Evolutionary conservation across 37 sponge, comb jelly and placozoan genomes (phyloP).

Genomic region (Oopsacas minuta): DNA sequence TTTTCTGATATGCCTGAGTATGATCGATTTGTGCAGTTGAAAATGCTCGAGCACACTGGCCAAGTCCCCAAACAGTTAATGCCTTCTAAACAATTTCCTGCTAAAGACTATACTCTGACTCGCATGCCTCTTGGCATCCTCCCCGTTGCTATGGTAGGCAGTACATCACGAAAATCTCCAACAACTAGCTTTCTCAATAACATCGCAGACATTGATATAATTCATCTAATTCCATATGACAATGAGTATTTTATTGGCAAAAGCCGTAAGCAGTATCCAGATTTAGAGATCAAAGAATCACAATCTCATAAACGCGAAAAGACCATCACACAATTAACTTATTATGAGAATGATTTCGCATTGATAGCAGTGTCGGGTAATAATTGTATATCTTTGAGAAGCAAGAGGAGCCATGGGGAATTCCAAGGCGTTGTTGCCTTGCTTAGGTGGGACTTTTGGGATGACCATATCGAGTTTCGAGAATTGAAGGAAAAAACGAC

Average conservation of each 20-base stretch:
- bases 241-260: not conserved
- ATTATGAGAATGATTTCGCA: not conserved
- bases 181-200: not conserved
- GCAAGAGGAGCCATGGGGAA: not conserved
- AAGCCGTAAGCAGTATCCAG: not conserved
- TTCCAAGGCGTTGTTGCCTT: not conserved
- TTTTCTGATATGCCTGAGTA: not conserved
- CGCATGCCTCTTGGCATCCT: not conserved
- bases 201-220: not conserved
- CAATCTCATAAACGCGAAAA: not conserved
- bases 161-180: not conserved
- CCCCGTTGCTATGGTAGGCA: not conserved
- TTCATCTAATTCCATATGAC: not conserved
- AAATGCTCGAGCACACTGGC: slow-evolving; percentile 7
- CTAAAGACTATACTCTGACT: not conserved
- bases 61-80: slow-evolving; percentile 13
- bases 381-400: not conserved
- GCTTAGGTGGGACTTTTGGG: not conserved
- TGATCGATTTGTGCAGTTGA: not conserved
- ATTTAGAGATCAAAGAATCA: not conserved
- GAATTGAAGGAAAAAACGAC: not conserved
- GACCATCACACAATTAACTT: not conserved
- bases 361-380: not conserved
- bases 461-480: not conserved
- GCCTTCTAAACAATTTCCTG: not conserved